Conservation (phyloP, 2,113 vertebrate genomes). For the Urocitellus parryii region DNA sequence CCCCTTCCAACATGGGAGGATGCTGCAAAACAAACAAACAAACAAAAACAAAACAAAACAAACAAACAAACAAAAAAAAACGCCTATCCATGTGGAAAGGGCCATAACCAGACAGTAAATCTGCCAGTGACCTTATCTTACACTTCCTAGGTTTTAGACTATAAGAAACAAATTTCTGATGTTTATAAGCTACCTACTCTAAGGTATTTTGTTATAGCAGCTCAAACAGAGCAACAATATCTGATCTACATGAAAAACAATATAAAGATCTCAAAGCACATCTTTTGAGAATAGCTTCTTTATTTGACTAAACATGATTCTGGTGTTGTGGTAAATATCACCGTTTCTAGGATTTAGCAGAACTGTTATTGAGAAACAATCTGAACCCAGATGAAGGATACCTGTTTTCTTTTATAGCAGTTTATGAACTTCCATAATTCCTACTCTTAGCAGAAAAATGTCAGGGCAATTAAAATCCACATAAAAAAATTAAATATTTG, state of each 20-base stretch:
- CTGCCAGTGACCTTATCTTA: not conserved
- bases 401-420: not conserved
- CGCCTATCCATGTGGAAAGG: not conserved
- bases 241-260: constrained; percentile 11
- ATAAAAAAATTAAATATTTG: not conserved
- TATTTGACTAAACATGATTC: constrained; percentile 33
- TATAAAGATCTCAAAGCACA: constrained; percentile 46
- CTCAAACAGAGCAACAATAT: not conserved
- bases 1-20: not conserved
- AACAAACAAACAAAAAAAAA: not conserved
- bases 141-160: not conserved
- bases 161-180: not conserved
- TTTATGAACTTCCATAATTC: not conserved
- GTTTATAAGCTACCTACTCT: not conserved
- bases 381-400: constrained; percentile 4
- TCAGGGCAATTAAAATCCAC: constrained; percentile 35
- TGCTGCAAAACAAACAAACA: no score
- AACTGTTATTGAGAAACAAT: not conserved
- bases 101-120: not conserved
- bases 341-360: not conserved
- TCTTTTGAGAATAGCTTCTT: constrained; percentile 29
- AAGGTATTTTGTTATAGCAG: not conserved
- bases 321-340: not conserved
- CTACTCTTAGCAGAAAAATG: not conserved
- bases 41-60: no score